These are phyloP conservation scores for Cyaniris semiargus DNA, from an alignment of 2,888 invertebrate species.

Conservation along the genomic window DNA sequence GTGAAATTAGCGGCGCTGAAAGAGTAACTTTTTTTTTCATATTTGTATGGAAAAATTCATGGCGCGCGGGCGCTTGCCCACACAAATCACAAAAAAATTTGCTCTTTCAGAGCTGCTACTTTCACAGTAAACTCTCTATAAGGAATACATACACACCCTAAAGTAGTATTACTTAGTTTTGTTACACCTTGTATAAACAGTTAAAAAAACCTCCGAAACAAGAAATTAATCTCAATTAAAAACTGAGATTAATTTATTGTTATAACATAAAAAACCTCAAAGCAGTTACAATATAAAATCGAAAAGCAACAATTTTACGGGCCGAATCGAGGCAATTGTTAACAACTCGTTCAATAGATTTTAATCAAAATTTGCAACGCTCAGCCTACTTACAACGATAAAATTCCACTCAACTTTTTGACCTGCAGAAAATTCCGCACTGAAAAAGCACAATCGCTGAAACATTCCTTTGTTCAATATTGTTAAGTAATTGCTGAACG, in stretches of 20 bases:
- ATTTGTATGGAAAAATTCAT: too few species aligned
- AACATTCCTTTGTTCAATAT: conserved; percentile 9
- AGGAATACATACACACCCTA: too few species aligned
- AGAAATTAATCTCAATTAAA: background rate
- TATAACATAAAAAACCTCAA: background rate
- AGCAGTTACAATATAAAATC: background rate
- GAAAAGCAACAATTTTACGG: background rate
- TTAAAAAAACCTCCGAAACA: background rate
- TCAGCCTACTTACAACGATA: background rate
- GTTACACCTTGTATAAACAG: too few species aligned
- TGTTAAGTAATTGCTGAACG: background rate
- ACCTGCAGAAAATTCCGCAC: conserved; percentile 8
- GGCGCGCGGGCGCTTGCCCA: too few species aligned
- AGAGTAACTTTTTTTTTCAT: too few species aligned
- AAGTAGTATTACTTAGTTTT: too few species aligned
- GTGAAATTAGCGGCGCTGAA: too few species aligned
- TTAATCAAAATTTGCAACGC: conserved; percentile 23
- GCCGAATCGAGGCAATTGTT: background rate
- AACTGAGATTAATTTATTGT: too few species aligned
- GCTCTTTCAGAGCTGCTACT: too few species aligned
- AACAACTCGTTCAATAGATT: background rate
- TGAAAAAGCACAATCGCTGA: conserved; percentile 6
- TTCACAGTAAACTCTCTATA: too few species aligned
- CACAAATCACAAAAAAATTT: too few species aligned
- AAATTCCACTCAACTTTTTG: background rate